Evolutionary conservation across 2,888 invertebrate genomes (phyloP), one percentile per base, ranked within the genome.

Genomic region (Chaetoderma sp.): DNA sequence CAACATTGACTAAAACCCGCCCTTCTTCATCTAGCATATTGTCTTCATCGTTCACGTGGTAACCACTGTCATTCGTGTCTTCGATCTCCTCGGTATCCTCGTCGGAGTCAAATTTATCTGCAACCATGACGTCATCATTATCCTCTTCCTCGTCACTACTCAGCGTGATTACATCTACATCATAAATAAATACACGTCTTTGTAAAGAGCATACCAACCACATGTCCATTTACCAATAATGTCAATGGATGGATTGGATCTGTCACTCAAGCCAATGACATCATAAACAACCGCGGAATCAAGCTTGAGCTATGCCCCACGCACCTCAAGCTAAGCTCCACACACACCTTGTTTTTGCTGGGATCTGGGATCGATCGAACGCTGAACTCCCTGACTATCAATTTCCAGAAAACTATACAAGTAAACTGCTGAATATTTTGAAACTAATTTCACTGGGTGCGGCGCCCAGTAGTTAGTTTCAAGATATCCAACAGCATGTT

Each of bases 11-110:
- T 68, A 95, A 89, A 16, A 98, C 96, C 25, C 95, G 90, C 0
- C 98, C 98, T 83, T 94, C 91, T 71, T 94, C 94, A 86, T 98
- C 96, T 0, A 94, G 94, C 73, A 93, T 89, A 87, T 98, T 98
- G 82, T 94, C 93, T 5, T 92, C 88, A 86, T 98, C 98, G 83
- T 96, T 96, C 4, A 95, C 95, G 84, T 97, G 97, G 66, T 78
- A 78, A 47, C 94, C 96, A 73, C 95, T 95, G 86, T 96, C 96
- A 71, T 93, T 91, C 1, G 94, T 92, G 88, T 97, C 97, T 72
- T 94, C 94, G 88, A 96, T 95, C 71, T 94, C 94, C n/a, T 90
- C 89, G 50, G 89, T 90, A 75, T 93, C 77, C 2, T 81, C 80
- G 4, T 80, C 80, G 21, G 76, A 79, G 49, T 67, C 68, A 5